phyloP scores from a whole-genome alignment of 2,113 vertebrate genomes.

The Cryptotis parvus region DNA sequence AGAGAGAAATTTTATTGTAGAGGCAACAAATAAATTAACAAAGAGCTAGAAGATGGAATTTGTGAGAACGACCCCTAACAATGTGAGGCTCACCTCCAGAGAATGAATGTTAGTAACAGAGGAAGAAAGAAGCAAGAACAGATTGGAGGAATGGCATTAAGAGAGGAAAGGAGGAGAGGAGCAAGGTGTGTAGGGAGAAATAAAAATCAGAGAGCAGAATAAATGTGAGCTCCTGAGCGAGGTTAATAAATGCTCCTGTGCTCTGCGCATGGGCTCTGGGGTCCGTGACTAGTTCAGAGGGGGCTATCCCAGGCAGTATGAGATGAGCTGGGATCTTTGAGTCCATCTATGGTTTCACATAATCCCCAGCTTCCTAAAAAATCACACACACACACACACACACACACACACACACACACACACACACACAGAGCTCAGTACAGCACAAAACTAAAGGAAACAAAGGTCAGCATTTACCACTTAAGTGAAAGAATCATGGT shows the following conservation, averaged over 20 bases:
- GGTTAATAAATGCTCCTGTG: not conserved
- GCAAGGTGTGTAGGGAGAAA: not conserved
- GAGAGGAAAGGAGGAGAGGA: not conserved
- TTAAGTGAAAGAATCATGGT: not conserved
- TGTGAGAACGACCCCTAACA: too few species aligned
- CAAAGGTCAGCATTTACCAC: not conserved
- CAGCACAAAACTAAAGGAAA: not conserved
- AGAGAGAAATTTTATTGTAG: not conserved
- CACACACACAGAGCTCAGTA: not conserved
- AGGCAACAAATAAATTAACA: too few species aligned
- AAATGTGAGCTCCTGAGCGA: not conserved
- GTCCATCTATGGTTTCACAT: not conserved
- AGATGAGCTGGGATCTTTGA: not conserved
- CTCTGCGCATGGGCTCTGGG: not conserved
- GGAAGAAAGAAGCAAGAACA: too few species aligned
- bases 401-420: too few species aligned
- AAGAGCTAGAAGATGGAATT: too few species aligned
- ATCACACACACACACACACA: not conserved
- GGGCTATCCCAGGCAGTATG: too few species aligned
- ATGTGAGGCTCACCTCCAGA: too few species aligned
- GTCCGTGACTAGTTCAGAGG: not conserved
- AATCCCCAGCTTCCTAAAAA: not conserved
- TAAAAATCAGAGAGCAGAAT: constrained; percentile 17
- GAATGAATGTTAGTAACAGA: too few species aligned
- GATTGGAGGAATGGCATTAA: fast-evolving